Evolutionary conservation across 2,113 vertebrate species (phyloP).

Genomic region (Acrocephalus kingi): DNA sequence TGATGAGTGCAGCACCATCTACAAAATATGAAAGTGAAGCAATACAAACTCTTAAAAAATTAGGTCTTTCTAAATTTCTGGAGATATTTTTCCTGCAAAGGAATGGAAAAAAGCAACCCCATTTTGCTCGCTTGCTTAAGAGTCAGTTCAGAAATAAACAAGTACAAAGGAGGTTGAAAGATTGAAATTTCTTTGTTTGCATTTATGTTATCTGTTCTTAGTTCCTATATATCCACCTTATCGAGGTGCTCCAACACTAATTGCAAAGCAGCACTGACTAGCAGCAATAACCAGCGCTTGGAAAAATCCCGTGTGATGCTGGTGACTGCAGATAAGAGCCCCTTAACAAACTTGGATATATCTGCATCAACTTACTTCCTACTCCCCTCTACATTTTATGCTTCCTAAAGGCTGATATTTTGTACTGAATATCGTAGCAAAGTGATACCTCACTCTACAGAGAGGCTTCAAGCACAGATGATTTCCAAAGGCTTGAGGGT

Average conservation of each 20-base stretch:
- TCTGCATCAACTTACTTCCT: constrained; percentile 54
- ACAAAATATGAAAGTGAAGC: background rate
- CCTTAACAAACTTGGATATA: constrained; percentile 47
- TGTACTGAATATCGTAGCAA: constrained; percentile 16
- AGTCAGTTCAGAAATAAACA: constrained; percentile 63
- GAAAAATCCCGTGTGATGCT: constrained; percentile 33
- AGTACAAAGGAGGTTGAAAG: constrained; percentile 53
- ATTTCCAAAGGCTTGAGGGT: background rate
- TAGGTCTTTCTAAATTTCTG: background rate
- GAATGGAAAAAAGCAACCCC: background rate
- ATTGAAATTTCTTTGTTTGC: constrained; percentile 66
- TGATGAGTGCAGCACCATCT: background rate
- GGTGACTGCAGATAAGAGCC: constrained; percentile 58
- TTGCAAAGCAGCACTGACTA: constrained; percentile 49
- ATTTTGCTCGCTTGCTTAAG: constrained; percentile 20
- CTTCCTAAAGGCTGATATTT: constrained; percentile 47
- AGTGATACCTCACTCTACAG: background rate
- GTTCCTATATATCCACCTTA: constrained; percentile 70
- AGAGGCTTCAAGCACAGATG: constrained; percentile 24
- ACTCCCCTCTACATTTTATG: background rate
- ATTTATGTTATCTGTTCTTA: constrained; percentile 72
- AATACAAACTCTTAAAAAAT: background rate
- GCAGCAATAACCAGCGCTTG: constrained; percentile 53
- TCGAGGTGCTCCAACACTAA: constrained; percentile 68
- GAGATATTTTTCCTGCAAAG: background rate